Percentiles rank a stretch among this genome's conserved stretches.
Evolutionary conservation across 2,888 invertebrate genomes (phyloP).

Genomic region (Pristionchus mayeri): DNA sequence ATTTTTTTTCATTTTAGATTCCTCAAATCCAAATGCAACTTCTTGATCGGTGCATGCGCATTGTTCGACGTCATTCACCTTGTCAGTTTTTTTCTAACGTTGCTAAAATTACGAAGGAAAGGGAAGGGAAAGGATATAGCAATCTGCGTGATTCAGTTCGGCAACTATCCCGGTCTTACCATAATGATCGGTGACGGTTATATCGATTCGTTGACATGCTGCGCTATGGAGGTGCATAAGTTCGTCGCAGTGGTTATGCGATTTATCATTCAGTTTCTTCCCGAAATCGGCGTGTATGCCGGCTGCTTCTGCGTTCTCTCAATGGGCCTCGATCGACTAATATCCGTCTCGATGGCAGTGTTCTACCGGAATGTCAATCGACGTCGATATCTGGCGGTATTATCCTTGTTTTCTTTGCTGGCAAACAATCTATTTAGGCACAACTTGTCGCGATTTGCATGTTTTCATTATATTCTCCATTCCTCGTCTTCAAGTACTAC

Average conservation of each 20-base stretch:
- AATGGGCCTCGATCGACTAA: not conserved
- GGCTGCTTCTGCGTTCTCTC: not conserved
- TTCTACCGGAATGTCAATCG: not conserved
- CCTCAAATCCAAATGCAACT: slow-evolving; percentile 3
- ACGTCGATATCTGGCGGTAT: not conserved
- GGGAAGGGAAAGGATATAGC: too few relatives aligned
- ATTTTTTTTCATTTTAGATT: not conserved
- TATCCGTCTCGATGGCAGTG: not conserved
- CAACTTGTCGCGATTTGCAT: not conserved
- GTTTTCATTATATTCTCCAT: not conserved
- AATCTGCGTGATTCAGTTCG: not conserved
- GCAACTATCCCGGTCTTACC: not conserved
- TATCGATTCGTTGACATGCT: not conserved
- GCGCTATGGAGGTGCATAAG: not conserved
- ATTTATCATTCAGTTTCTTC: not conserved
- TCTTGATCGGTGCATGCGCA: not conserved
- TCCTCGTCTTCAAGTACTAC: not conserved
- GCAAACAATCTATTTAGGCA: not conserved
- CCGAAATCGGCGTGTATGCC: not conserved
- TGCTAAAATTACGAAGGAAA: not conserved
- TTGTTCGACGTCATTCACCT: not conserved
- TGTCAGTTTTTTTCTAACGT: not conserved
- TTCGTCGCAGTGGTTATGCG: too few relatives aligned
- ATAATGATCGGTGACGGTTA: not conserved
- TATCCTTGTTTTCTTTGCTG: too few relatives aligned